Evolutionary conservation across 2,113 vertebrate genomes (phyloP).

Genomic region (Lontra canadensis): DNA sequence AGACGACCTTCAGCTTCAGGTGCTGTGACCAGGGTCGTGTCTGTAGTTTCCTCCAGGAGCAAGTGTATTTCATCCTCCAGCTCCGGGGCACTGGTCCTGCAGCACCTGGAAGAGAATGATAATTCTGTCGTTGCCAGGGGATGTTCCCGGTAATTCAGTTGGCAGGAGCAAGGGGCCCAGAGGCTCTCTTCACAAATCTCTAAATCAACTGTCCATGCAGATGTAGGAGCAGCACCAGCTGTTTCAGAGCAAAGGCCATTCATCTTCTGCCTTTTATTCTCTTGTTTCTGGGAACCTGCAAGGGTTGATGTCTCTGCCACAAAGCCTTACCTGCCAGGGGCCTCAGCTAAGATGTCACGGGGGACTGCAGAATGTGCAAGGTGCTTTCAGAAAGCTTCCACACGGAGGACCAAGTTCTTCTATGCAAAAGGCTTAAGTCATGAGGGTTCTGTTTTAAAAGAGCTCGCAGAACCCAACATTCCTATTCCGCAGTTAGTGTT

Average conservation of each 20-base stretch:
- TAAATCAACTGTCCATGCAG: constrained; percentile 74
- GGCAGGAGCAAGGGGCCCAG: constrained; percentile 62
- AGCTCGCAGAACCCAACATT: not conserved
- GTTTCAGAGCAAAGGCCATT: constrained; percentile 67
- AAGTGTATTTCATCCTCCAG: not conserved
- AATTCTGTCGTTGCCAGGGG: constrained; percentile 5
- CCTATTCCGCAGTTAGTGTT: not conserved
- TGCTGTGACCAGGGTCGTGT: not conserved
- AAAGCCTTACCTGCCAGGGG: too few relatives aligned
- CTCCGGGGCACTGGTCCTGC: constrained; percentile 18
- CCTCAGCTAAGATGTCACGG: not conserved
- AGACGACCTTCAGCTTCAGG: not conserved
- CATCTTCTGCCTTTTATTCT: constrained; percentile 65
- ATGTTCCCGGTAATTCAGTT: constrained; percentile 17
- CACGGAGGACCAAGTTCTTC: not conserved
- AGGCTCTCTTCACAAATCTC: constrained; percentile 70
- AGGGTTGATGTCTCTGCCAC: not conserved
- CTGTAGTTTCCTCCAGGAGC: not conserved
- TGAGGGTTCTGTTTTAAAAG: not conserved
- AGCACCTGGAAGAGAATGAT: constrained; percentile 53
- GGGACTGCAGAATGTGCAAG: not conserved
- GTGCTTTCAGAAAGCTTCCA: not conserved
- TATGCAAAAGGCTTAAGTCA: not conserved
- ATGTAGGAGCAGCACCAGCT: constrained; percentile 59
- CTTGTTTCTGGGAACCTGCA: constrained; percentile 25